Percentiles rank a stretch among this genome's conserved stretches.
Conservation (phyloP, 37 sponge, comb jelly and placozoan species). For the Crambe crambe region DNA sequence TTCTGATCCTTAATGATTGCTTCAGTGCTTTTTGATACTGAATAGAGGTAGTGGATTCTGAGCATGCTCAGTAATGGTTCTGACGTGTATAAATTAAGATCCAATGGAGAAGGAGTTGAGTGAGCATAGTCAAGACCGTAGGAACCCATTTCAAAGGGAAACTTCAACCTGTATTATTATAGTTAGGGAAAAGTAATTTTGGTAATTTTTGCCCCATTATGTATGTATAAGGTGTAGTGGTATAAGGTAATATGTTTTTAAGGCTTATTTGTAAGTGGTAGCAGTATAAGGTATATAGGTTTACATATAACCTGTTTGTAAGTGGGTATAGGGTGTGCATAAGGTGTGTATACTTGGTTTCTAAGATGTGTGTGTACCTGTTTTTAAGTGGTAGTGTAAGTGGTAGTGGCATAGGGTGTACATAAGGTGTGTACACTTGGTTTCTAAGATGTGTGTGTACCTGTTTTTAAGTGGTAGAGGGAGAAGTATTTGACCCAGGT, state of each 20-base stretch:
- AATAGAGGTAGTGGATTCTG: constrained; percentile 48
- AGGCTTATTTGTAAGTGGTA: neutral
- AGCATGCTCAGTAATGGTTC: constrained; percentile 58
- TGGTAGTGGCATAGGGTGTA: too few species aligned
- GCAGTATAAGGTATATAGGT: neutral
- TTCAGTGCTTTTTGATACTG: constrained; percentile 19
- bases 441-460: too few species aligned
- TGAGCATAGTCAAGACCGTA: constrained; percentile 18
- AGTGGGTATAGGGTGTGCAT: too few species aligned
- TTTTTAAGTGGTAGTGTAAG: too few species aligned
- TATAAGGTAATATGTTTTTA: too few species aligned
- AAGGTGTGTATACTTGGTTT: too few species aligned
- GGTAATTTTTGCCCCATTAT: neutral
- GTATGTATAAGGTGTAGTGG: neutral
- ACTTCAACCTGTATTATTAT: constrained; percentile 42
- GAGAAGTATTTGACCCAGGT: neutral
- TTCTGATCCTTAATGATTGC: neutral
- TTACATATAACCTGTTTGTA: too few species aligned
- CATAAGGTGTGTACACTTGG: too few species aligned
- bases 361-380: too few species aligned
- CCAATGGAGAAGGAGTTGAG: constrained; percentile 29
- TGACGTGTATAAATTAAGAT: constrained; percentile 18
- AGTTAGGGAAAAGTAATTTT: neutral
- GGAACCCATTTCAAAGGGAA: constrained; percentile 59
- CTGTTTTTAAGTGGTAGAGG: neutral